Conservation (phyloP, 2,888 invertebrate genomes). For the Callyntrura guangdongensis region DNA sequence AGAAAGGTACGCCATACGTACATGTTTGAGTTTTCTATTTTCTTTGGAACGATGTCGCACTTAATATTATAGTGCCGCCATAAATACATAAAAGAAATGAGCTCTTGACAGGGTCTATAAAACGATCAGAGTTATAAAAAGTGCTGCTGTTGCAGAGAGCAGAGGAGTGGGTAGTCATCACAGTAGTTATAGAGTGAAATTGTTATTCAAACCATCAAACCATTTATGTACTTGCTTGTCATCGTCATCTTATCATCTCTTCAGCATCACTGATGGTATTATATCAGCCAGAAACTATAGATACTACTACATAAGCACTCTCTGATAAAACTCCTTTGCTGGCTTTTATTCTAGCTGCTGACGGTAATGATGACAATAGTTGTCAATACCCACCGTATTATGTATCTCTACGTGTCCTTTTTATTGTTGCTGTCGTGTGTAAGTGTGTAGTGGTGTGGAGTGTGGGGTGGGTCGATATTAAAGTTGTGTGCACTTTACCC, state of each 20-base stretch:
- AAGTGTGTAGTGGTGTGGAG: too few species aligned
- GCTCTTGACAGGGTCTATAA: slow-evolving; percentile 78
- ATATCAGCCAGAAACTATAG: not conserved
- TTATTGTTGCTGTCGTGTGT: not conserved
- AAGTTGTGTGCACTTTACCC: not conserved
- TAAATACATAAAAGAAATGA: slow-evolving; percentile 76
- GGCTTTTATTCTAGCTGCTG: slow-evolving; percentile 25
- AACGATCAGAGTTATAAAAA: slow-evolving; percentile 77
- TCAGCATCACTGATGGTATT: slow-evolving; percentile 14
- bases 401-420: not conserved
- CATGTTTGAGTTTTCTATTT: slow-evolving; percentile 5
- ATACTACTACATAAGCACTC: not conserved
- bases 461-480: not conserved
- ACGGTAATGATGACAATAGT: slow-evolving; percentile 14
- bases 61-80: slow-evolving; percentile 58
- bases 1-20: not conserved
- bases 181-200: slow-evolving; percentile 9
- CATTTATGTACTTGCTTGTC: slow-evolving; percentile 67
- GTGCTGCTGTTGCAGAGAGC: slow-evolving; percentile 52
- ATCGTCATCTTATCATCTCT: slow-evolving; percentile 60
- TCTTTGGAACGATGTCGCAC: slow-evolving; percentile 1
- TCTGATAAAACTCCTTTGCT: slow-evolving; percentile 35
- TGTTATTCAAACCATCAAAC: slow-evolving; percentile 62
- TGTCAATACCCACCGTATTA: slow-evolving; percentile 10
- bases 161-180: not conserved